These are phyloP conservation scores for Sterrhoptilus dennistouni DNA, from an alignment of 2,113 vertebrate species.

Conservation along the genomic window DNA sequence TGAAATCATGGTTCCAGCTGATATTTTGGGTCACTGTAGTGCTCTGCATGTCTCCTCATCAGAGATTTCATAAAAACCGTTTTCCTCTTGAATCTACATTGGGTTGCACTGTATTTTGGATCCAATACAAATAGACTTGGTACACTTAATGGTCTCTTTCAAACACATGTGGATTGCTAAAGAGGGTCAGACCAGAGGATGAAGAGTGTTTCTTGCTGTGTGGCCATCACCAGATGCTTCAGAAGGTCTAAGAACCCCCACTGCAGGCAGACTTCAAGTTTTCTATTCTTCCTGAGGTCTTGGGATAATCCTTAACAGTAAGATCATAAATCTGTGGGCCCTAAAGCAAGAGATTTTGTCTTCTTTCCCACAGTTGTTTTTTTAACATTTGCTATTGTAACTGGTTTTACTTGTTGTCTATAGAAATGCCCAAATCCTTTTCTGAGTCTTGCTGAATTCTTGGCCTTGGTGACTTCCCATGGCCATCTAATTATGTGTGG, in stretches of 20 bases:
- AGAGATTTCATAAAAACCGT: background rate
- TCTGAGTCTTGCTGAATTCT: constrained; percentile 6
- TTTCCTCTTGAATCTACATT: background rate
- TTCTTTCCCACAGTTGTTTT: constrained; percentile 26
- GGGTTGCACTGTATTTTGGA: background rate
- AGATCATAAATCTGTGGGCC: constrained; percentile 40
- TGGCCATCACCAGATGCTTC: constrained; percentile 50
- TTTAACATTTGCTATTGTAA: constrained; percentile 31
- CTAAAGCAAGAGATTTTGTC: constrained; percentile 40
- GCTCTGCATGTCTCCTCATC: background rate
- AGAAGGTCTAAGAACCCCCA: constrained; percentile 32
- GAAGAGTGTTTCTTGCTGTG: constrained; percentile 32
- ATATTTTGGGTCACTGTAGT: background rate
- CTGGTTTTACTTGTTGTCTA: background rate
- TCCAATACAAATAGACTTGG: background rate
- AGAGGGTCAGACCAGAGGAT: constrained; percentile 2
- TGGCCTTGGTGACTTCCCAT: background rate
- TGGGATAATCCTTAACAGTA: constrained; percentile 47
- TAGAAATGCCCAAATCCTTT: background rate
- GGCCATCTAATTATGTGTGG: background rate
- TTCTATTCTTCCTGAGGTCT: constrained; percentile 40
- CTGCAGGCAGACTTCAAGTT: constrained; percentile 25
- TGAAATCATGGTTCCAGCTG: background rate
- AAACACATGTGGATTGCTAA: background rate
- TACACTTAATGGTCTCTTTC: background rate